These are phyloP conservation scores for Heliconius erato DNA, from an alignment of 2,888 invertebrate genomes.

Conservation along the genomic window DNA sequence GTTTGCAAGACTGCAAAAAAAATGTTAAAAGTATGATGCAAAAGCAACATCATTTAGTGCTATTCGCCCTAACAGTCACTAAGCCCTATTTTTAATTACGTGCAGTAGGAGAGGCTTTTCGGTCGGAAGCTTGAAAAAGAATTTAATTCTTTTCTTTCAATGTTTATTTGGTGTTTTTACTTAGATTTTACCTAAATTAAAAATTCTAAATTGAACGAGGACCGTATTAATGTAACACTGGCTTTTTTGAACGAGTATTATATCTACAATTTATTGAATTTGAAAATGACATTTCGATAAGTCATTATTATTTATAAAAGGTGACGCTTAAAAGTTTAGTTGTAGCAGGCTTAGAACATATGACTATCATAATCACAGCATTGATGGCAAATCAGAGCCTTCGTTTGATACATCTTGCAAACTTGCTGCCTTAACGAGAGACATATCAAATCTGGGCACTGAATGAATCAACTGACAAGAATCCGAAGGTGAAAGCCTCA, in stretches of 20 bases:
- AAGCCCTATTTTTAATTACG: constrained; percentile 27
- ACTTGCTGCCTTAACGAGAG: too few relatives aligned
- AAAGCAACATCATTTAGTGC: constrained; percentile 11
- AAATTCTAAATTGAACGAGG: background rate
- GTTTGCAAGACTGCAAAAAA: background rate
- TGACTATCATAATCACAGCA: too few relatives aligned
- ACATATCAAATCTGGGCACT: too few relatives aligned
- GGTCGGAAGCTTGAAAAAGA: background rate
- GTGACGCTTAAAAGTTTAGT: too few relatives aligned
- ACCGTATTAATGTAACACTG: background rate
- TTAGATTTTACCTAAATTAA: constrained; percentile 10
- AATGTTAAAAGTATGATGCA: background rate
- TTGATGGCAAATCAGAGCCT: too few relatives aligned
- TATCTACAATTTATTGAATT: background rate
- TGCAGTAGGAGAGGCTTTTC: constrained; percentile 11
- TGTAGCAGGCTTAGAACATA: too few relatives aligned
- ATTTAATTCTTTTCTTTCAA: constrained; percentile 1
- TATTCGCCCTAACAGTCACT: constrained; percentile 18
- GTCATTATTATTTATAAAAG: too few relatives aligned
- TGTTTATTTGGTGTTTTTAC: background rate
- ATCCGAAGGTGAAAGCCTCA: too few relatives aligned
- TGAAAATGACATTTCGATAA: too few relatives aligned
- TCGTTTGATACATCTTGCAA: too few relatives aligned
- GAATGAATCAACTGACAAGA: too few relatives aligned
- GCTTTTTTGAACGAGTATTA: background rate